Evolutionary conservation across 2,888 invertebrate genomes (phyloP).

Genomic region (Orgyia antiqua): DNA sequence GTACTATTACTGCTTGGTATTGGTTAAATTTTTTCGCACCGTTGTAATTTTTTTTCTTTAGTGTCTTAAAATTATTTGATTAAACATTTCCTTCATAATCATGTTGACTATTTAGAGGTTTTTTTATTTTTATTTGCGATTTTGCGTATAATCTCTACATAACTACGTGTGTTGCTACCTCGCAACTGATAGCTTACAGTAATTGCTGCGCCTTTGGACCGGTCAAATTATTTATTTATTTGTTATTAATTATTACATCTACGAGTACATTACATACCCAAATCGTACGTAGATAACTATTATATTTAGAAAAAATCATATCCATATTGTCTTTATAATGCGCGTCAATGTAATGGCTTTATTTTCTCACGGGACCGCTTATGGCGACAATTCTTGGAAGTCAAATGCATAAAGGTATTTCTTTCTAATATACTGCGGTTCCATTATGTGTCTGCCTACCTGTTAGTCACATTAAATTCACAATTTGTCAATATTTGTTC

Average conservation of each 20-base stretch:
- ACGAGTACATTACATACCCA: too few relatives aligned
- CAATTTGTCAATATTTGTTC: conserved; percentile 22
- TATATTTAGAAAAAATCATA: conserved; percentile 2
- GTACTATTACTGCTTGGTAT: conserved; percentile 27
- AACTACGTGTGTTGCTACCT: too few relatives aligned
- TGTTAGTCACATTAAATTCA: conserved; percentile 13
- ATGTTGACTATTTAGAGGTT: too few relatives aligned
- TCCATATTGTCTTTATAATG: conserved; percentile 17
- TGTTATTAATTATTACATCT: too few relatives aligned
- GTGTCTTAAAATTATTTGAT: conserved; percentile 5
- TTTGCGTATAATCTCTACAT: too few relatives aligned
- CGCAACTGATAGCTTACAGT: too few relatives aligned
- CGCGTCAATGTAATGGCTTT: conserved; percentile 25
- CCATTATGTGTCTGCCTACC: conserved; percentile 1
- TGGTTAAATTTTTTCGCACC: conserved; percentile 33
- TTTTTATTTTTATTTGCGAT: too few relatives aligned
- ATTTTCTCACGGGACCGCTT: conserved; percentile 36
- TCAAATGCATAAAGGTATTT: conserved; percentile 27
- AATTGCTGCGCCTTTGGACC: too few relatives aligned
- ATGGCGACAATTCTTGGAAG: conserved; percentile 36
- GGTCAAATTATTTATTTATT: too few relatives aligned
- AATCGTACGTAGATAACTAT: too few relatives aligned
- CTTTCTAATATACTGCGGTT: conserved; percentile 21
- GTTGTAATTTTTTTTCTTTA: conserved; percentile 22
- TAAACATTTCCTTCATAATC: neutral